Conservation (phyloP, 2,113 vertebrate species). For the Hyperopisus bebe region DNA sequence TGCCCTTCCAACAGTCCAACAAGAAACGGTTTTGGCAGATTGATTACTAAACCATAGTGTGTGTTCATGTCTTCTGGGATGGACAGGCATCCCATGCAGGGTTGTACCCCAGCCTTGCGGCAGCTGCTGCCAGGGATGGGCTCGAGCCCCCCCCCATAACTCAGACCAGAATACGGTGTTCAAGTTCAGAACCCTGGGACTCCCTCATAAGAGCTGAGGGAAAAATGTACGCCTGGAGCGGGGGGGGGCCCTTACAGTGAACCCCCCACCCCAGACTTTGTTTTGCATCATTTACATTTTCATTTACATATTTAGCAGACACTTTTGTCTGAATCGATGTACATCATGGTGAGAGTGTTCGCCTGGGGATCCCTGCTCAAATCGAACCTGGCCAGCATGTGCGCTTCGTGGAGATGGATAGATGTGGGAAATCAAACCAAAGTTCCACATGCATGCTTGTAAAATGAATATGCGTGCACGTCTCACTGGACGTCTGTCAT, state of each 20-base stretch:
- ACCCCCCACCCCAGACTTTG: background rate
- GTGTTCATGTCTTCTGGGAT: background rate
- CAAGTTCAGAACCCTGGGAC: background rate
- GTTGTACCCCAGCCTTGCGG: background rate
- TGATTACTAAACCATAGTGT: background rate
- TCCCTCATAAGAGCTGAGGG: background rate
- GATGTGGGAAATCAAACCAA: background rate
- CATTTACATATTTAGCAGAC: background rate
- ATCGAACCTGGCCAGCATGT: background rate
- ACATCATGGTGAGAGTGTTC: background rate
- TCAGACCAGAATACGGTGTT: background rate
- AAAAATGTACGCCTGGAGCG: background rate
- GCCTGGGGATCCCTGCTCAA: background rate
- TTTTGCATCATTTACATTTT: background rate
- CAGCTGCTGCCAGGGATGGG: background rate
- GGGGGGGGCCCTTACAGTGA: background rate
- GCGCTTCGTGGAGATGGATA: background rate
- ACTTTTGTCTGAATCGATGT: background rate
- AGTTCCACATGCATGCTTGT: background rate
- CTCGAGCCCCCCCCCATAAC: background rate
- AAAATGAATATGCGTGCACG: background rate
- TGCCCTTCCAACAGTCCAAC: background rate
- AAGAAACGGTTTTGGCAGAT: background rate
- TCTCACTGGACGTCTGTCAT: background rate
- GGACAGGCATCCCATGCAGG: background rate